Base-by-base conservation (phyloP, 2,113 vertebrate genomes). In the Corythornis madagascariensis region DNA sequence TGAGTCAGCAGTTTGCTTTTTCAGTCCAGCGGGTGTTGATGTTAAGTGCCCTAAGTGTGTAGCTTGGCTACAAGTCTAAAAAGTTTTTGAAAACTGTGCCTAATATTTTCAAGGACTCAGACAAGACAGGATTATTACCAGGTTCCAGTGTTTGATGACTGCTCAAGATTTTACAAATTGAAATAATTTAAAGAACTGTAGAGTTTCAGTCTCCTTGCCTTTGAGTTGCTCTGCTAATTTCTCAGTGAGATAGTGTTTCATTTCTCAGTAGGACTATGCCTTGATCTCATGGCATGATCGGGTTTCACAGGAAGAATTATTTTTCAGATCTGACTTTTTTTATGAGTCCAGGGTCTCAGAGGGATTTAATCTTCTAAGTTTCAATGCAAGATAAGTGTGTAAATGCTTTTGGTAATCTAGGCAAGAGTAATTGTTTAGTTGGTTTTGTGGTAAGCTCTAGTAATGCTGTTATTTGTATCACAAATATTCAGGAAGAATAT, bases 361-460 rank as follows among this genome's bases (percentile, higher is more conserved):
- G 42, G 45, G 45, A 69, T 84, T 86, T 87, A 72, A 87, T 15
- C 24, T 75, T 89, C 65, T 90, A 64, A 82, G 86, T 89, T 90
- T 57, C 55, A 90, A 17, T 72, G 35, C 61, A 79, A 75, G 21
- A 2, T 63, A 70, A 92, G 31, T 38, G 35, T 2, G 0, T 87
- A 87, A 93, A 56, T 72, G 77, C 18, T 87, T 60, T 78, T 48
- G 48, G 61, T 77, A 86, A 80, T 64, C 50, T 57, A 33, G 89
- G 26, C 26, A 92, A 78, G 22, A 85, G 20, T 77, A 31, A 80
- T 28, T 40, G 31, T 79, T 69, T 80, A 74, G 64, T 7, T 66
- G 43, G 24, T 88, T 89, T 95, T 85, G 72, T 57, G 55, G 75
- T 64, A 91, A 89, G 18, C 8, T 79, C 28, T 77, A 0, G 0